Evolutionary conservation across 2,797 vertebrate genomes (phyloP).

Genomic region (Steatocranus sp.): DNA sequence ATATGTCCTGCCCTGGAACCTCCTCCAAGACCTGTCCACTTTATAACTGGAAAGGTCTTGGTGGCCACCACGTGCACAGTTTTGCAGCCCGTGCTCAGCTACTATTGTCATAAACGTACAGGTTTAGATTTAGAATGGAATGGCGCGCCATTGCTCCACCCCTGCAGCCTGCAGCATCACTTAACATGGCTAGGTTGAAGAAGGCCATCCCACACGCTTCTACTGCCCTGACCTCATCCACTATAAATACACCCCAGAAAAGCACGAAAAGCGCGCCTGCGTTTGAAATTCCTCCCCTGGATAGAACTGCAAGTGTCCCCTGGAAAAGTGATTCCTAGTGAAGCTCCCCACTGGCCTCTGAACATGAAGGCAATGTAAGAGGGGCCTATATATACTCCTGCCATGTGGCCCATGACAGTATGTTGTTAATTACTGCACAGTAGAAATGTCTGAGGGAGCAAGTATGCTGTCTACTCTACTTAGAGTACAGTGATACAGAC

Average conservation of each 20-base stretch:
- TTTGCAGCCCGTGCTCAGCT: background rate
- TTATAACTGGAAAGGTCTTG: background rate
- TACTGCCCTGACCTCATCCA: conserved; percentile 42
- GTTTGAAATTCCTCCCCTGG: conserved; percentile 50
- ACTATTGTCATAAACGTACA: conserved; percentile 49
- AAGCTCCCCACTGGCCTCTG: background rate
- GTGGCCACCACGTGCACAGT: background rate
- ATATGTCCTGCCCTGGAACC: background rate
- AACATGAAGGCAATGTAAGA: conserved; percentile 46
- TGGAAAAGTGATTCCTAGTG: conserved; percentile 25
- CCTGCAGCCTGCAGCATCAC: conserved; percentile 30
- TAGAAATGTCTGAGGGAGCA: conserved; percentile 51
- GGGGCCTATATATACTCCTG: conserved; percentile 49
- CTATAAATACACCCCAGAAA: conserved; percentile 66
- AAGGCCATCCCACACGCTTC: conserved; percentile 41
- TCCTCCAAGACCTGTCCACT: background rate
- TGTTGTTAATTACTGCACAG: conserved; percentile 60
- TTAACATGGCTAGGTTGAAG: conserved; percentile 62
- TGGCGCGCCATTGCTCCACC: conserved; percentile 31
- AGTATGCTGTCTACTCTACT: conserved; percentile 26
- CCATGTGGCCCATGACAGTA: conserved; percentile 30
- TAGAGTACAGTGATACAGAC: conserved; percentile 2
- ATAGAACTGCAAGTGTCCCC: conserved; percentile 28
- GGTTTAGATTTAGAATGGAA: conserved; percentile 55
- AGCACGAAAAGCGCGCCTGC: conserved; percentile 46